These are phyloP conservation scores for Xenopus petersii DNA, from an alignment of 2,797 vertebrate genomes.

Conservation along the genomic window DNA sequence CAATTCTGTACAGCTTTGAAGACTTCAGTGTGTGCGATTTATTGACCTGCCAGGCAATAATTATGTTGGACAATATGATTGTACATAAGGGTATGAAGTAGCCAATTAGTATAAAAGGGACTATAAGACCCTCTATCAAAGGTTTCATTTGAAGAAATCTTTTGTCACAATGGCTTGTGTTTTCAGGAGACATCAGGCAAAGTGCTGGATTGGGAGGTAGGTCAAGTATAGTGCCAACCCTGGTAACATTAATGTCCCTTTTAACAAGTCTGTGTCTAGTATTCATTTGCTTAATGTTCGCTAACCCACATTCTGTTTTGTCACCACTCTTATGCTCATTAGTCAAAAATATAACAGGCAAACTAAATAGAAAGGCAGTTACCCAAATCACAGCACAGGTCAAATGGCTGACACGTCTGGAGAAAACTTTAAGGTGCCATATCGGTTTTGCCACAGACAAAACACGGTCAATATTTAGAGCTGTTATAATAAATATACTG, in stretches of 20 bases:
- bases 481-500: constrained; percentile 29
- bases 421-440: not conserved
- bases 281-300: not conserved
- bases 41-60: not conserved
- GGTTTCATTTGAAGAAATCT: not conserved
- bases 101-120: constrained; percentile 6
- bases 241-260: too few relatives aligned
- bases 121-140: not conserved
- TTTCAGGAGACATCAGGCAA: not conserved
- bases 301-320: not conserved
- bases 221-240: not conserved
- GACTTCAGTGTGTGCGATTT: constrained; percentile 17
- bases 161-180: not conserved
- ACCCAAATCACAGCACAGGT: constrained; percentile 14
- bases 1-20: constrained; percentile 16
- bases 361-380: not conserved
- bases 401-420: not conserved
- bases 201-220: too few relatives aligned
- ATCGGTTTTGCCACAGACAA: not conserved
- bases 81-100: constrained; percentile 24
- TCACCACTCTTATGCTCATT: not conserved
- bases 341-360: constrained; percentile 10
- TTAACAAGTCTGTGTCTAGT: not conserved
- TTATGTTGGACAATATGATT: constrained; percentile 22
- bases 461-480: constrained; percentile 8